phyloP scores from a whole-genome alignment of 2,888 invertebrate species.

The Lagria hirta region DNA sequence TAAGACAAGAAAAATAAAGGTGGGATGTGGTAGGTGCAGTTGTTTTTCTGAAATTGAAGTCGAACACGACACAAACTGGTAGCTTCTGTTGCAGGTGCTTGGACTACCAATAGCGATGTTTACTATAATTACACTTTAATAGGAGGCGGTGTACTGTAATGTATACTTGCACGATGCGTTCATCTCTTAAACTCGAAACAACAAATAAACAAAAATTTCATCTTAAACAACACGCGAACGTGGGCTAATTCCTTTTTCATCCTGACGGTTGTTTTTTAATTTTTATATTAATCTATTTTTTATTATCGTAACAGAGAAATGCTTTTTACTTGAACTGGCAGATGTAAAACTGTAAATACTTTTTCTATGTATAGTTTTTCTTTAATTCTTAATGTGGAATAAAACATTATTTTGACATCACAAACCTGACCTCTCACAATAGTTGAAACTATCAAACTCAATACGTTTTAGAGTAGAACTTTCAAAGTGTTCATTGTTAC shows the following conservation, averaged over 20 bases:
- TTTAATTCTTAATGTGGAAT: too few relatives aligned
- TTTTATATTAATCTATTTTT: too few relatives aligned
- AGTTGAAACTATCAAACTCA: too few relatives aligned
- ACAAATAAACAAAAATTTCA: conserved; percentile 26
- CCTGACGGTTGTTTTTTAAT: too few relatives aligned
- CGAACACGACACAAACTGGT: conserved; percentile 39
- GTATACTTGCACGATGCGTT: conserved; percentile 34
- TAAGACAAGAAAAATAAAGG: conserved; percentile 11
- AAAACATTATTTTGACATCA: too few relatives aligned
- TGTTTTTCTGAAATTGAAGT: conserved; percentile 40
- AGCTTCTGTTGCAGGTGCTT: conserved; percentile 46
- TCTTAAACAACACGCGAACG: conserved; percentile 22
- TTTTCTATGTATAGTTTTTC: too few relatives aligned
- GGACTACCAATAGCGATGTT: conserved; percentile 46
- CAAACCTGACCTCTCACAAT: too few relatives aligned
- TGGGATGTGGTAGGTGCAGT: conserved; percentile 25
- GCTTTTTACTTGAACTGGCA: too few relatives aligned
- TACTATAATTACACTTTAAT: conserved; percentile 49
- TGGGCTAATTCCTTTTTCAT: conserved; percentile 9
- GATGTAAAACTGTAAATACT: too few relatives aligned
- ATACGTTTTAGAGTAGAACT: too few relatives aligned
- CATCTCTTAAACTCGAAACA: conserved; percentile 26
- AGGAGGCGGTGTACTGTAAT: conserved; percentile 43
- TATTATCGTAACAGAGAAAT: too few relatives aligned
- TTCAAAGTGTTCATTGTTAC: too few relatives aligned